phyloP scores from a whole-genome alignment of 2,797 vertebrate genomes.

The Coracias cyanogaster region DNA sequence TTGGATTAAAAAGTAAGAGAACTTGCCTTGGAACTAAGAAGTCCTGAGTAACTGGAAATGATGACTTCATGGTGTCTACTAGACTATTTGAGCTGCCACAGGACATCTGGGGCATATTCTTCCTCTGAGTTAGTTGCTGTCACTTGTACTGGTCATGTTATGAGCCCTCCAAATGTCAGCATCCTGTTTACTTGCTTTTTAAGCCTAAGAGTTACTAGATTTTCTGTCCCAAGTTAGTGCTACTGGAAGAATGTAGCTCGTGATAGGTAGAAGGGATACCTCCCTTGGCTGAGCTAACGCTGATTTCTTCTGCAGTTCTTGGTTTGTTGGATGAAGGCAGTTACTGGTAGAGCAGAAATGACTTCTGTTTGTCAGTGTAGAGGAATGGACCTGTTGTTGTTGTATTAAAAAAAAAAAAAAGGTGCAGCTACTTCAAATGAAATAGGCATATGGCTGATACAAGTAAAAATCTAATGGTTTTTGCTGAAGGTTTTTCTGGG shows the following conservation, averaged over 20 bases:
- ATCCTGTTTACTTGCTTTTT: slow-evolving; percentile 35
- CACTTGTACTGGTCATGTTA: neutral
- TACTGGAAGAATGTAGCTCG: neutral
- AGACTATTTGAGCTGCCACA: neutral
- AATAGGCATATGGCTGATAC: neutral
- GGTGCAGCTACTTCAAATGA: neutral
- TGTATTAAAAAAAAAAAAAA: neutral
- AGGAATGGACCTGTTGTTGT: neutral
- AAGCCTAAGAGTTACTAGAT: neutral
- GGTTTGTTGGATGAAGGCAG: neutral
- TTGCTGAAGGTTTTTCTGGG: neutral
- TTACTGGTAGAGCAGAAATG: accelerated
- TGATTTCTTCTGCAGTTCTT: neutral
- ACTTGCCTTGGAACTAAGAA: neutral
- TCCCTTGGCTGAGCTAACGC: neutral
- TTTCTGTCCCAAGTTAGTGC: neutral
- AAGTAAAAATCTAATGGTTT: neutral
- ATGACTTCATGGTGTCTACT: neutral
- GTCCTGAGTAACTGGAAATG: neutral
- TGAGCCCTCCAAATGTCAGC: slow-evolving; percentile 14
- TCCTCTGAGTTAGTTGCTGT: neutral
- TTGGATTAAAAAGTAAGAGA: neutral
- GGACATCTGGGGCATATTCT: neutral
- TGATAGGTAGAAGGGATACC: neutral
- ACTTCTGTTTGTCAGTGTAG: neutral